Conservation (phyloP, 2,888 invertebrate species). For the Agonopterix subpropinquella region DNA sequence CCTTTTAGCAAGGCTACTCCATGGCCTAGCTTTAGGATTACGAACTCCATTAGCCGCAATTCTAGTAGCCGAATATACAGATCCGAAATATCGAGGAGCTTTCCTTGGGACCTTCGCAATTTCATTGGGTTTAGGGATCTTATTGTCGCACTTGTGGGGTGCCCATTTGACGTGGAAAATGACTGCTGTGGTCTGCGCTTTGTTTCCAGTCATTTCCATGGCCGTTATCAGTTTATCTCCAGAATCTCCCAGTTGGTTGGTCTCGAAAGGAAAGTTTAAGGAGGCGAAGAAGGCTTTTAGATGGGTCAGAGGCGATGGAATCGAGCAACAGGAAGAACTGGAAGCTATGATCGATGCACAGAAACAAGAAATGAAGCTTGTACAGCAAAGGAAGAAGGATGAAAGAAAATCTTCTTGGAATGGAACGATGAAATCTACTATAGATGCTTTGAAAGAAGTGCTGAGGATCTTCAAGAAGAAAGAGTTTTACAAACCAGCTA, state of each 20-base stretch:
- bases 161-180: slow-evolving; percentile 76
- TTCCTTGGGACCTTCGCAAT: slow-evolving; percentile 78
- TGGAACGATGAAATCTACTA: slow-evolving; percentile 33
- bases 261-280: slow-evolving; percentile 72
- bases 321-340: slow-evolving; percentile 57
- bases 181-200: slow-evolving; percentile 71
- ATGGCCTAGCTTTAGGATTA: slow-evolving; percentile 72
- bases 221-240: slow-evolving; percentile 66
- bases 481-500: slow-evolving; percentile 63
- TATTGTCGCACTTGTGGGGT: slow-evolving; percentile 79
- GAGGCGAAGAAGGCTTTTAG: slow-evolving; percentile 76
- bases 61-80: slow-evolving; percentile 75
- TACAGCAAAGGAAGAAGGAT: slow-evolving; percentile 30
- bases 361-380: slow-evolving; percentile 35
- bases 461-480: slow-evolving; percentile 62
- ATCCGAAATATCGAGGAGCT: slow-evolving; percentile 78
- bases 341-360: slow-evolving; percentile 58
- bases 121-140: slow-evolving; percentile 78
- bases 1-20: slow-evolving; percentile 53
- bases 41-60: slow-evolving; percentile 71
- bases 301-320: slow-evolving; percentile 75
- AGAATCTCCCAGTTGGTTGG: slow-evolving; percentile 81
- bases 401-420: slow-evolving; percentile 30
- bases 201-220: slow-evolving; percentile 67
- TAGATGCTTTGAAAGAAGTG: slow-evolving; percentile 40